These are phyloP conservation scores for Urocolius indicus DNA, from an alignment of 2,113 vertebrate species.

Conservation along the genomic window DNA sequence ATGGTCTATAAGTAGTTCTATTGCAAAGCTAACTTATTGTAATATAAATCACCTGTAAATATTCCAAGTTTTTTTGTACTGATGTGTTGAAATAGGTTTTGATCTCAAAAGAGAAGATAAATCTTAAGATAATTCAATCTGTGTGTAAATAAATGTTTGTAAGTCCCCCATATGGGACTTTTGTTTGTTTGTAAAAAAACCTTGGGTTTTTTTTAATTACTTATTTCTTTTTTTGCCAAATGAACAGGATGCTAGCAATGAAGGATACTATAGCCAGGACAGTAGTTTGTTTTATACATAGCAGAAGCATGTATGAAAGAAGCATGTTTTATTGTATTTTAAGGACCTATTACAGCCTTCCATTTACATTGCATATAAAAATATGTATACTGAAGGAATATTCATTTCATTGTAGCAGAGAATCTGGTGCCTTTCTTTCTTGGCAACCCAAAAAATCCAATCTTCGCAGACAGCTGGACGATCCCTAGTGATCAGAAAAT, in stretches of 20 bases:
- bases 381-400: not conserved
- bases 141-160: not conserved
- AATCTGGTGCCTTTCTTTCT: not conserved
- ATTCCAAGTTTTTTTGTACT: not conserved
- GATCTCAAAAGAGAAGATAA: not conserved
- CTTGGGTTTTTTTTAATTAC: not conserved
- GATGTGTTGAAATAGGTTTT: not conserved
- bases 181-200: no score
- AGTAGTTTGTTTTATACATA: not conserved
- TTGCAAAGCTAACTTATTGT: not conserved
- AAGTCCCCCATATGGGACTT: no score
- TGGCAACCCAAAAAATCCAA: not conserved
- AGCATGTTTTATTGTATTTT: not conserved
- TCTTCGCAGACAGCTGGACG: not conserved
- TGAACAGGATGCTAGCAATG: not conserved
- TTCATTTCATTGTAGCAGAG: not conserved
- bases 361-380: not conserved
- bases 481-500: not conserved
- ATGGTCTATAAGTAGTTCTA: not conserved
- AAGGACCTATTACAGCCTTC: not conserved
- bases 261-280: not conserved
- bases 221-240: not conserved
- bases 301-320: not conserved
- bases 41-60: not conserved
- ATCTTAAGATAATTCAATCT: not conserved